These are phyloP conservation scores for Siniperca chuatsi DNA, from an alignment of 2,113 vertebrate genomes.

Conservation along the genomic window DNA sequence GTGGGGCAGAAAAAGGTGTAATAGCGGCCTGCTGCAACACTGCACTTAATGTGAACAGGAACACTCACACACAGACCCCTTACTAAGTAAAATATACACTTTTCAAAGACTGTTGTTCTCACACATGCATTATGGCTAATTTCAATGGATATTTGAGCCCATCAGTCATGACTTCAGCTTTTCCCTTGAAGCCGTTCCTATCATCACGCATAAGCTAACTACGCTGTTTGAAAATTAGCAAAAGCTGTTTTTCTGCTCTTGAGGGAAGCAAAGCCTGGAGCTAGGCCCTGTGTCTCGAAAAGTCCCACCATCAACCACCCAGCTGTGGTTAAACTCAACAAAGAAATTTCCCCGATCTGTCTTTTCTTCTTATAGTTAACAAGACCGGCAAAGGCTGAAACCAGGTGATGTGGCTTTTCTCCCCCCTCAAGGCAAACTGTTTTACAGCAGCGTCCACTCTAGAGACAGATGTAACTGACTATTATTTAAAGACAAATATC, in stretches of 20 bases:
- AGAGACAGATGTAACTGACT: conserved; percentile 65
- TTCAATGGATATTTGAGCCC: conserved; percentile 56
- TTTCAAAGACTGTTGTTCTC: conserved; percentile 22
- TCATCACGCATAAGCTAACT: conserved; percentile 47
- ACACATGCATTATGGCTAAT: conserved; percentile 62
- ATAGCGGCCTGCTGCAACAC: conserved; percentile 58
- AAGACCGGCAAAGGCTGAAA: conserved; percentile 58
- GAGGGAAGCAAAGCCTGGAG: conserved; percentile 43
- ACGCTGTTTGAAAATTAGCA: conserved; percentile 47
- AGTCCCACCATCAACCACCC: conserved; percentile 39
- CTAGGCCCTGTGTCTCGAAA: conserved; percentile 37
- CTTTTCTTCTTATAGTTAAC: conserved; percentile 65
- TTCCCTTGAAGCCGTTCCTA: conserved; percentile 49
- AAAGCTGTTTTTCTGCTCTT: conserved; percentile 58
- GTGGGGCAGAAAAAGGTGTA: conserved; percentile 44
- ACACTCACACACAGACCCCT: conserved; percentile 10
- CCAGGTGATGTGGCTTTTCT: conserved; percentile 70
- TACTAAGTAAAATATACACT: conserved; percentile 51
- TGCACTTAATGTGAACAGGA: conserved; percentile 17
- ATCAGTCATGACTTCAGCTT: conserved; percentile 35
- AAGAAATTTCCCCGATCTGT: conserved; percentile 41
- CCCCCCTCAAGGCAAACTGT: conserved; percentile 52
- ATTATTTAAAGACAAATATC: conserved; percentile 76
- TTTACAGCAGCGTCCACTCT: conserved; percentile 65
- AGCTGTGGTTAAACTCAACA: conserved; percentile 47